Evolutionary conservation across 2,888 invertebrate species (phyloP), one percentile per base, ranked within the genome.

Genomic region (Polymixis lichenea): DNA sequence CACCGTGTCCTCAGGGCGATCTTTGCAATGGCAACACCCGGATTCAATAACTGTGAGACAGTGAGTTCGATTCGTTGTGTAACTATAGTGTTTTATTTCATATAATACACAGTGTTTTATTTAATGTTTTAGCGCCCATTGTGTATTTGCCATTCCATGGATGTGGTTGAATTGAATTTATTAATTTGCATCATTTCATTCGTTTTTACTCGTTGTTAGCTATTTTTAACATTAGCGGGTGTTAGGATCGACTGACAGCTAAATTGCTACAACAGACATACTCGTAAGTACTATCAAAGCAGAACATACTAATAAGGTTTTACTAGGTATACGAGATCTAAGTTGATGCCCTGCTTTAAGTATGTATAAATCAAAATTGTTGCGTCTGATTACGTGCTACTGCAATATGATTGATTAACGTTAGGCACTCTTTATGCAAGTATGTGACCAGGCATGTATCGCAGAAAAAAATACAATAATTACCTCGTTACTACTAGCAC

Each of bases 121-220:
- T 43, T 69, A 15, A 17, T 32, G 53, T 17, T 19, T 4, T 43
- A 25, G 2, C 25, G 15, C 28, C 19, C 8, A 15, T 38, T 60
- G 38, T 72, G n/a, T 28, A 43, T 73, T 80, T 62, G n/a, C 17
- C 4, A 51, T 55, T 72, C 43, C 56, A 53, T 38, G 75, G 22
- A 58, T 28, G 75, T 64, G 11, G 53, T 53, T 78, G 58, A 80
- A 56, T 46, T 80, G 2, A 32, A 80, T 58, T 28, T 73, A 81
- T 75, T 75, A 82, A 75, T 67, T 51, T 56, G 25, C 66, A 56
- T 61, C 55, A 56, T 75, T 60, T 51, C 43, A 55, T 53, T 73
- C 38, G 56, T 80, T 56, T 56, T 19, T 28, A 46, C 22, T 56
- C 43, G 51, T 60, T 43, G 49, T 81, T 81, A 61, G 49, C 28